These are phyloP conservation scores for Drosophila rhopaloa DNA, from an alignment of 1,140 invertebrate species.

Conservation along the genomic window DNA sequence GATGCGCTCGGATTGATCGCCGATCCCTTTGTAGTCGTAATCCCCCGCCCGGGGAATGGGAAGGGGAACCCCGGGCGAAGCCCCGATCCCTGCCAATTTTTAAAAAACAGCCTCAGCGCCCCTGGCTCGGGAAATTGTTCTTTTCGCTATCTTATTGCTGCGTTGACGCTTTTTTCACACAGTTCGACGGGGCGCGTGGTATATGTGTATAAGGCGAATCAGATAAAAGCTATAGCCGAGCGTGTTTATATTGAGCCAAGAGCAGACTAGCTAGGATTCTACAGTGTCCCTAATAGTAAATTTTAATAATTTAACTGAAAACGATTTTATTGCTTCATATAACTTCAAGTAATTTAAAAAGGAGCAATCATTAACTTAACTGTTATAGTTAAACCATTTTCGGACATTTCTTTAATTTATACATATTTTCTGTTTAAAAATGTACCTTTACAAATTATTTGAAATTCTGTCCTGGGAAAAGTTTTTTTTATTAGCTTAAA, in stretches of 20 bases:
- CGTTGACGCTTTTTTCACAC: conserved; percentile 76
- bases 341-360: too few species aligned
- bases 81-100: conserved; percentile 55
- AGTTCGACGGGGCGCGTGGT: conserved; percentile 62
- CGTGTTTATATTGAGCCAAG: conserved; percentile 68
- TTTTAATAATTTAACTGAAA: too few species aligned
- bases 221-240: conserved; percentile 68
- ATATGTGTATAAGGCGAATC: conserved; percentile 52
- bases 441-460: too few species aligned
- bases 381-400: too few species aligned
- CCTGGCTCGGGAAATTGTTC: conserved; percentile 27
- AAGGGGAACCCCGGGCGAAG: not conserved
- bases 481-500: too few species aligned
- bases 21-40: conserved; percentile 52
- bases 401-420: too few species aligned
- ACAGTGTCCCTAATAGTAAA: conserved; percentile 45
- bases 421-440: too few species aligned
- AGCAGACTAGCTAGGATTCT: conserved; percentile 36
- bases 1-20: conserved; percentile 63
- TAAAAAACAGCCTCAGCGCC: conserved; percentile 67
- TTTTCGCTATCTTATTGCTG: conserved; percentile 38
- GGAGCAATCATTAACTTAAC: too few species aligned
- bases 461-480: too few species aligned
- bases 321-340: too few species aligned
- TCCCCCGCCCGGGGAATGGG: conserved; percentile 15